Evolutionary conservation across 1,140 invertebrate species (phyloP), one percentile per base, ranked within the genome.

Genomic region (Brachionus calyciflorus): DNA sequence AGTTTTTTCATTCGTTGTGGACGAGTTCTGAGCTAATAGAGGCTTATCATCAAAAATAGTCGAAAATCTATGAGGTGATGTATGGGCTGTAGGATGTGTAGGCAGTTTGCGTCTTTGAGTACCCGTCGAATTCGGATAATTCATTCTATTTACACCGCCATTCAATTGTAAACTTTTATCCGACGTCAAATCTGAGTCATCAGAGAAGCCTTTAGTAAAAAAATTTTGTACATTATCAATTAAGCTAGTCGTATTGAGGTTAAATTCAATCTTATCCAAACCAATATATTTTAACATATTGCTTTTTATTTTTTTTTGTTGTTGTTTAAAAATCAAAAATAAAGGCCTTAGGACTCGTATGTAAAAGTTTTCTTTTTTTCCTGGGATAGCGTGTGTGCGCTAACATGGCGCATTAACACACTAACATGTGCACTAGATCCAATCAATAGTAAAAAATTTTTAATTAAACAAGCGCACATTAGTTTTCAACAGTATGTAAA

Each of bases 181-280:
- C n/a, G 46, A 51, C 28, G 28, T 19, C 9, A 40, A 12, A 49
- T 73, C 69, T 21, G 69, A 73, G 24, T 73, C 69, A 33, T 73
- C 69, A n/a, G 69, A 51, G 41, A 73, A 73, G 69, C 69, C 69
- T 73, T 51, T 51, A 12, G 19, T 73, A 40, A 73, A 51, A 51
- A 51, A 48, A 51, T 73, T 55, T 73, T 73, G 69, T 51, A 73
- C 30, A 73, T 73, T 73, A 30, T 73, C 33, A 5, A 73, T 19
- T 26, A 73, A 33, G 14, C 40, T 33, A 40, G 49, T 37, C 6
- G 69, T 33, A 41, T 53, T 73, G 24, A 65, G 60, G 19, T 24
- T n/a, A 65, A 65, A 44, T n/a, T 44, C 24, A 44, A 73, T 9
- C 12, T 73, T 73, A 73, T 73, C 69, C 30, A 73, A 73, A 10